Conservation (phyloP, 2,888 invertebrate species). For the Drosophila paucipuncta region DNA sequence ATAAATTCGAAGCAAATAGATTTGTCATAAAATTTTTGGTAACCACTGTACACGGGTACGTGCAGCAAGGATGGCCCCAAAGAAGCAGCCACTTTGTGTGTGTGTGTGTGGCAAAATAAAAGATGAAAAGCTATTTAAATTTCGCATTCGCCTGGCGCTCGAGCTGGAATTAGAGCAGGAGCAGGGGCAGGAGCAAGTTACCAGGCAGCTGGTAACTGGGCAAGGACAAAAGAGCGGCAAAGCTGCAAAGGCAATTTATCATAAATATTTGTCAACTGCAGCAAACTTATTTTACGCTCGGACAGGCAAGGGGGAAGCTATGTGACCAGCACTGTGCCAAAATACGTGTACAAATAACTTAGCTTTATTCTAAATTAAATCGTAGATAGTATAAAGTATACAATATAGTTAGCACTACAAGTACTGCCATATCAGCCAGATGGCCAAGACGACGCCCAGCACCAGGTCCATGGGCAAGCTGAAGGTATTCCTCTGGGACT, state of each 20-base stretch:
- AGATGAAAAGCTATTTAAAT: conserved; percentile 76
- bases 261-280: conserved; percentile 81
- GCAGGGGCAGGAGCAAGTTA: conserved; percentile 12
- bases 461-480: conserved; percentile 83
- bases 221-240: conserved; percentile 47
- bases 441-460: conserved; percentile 72
- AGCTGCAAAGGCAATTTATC: conserved; percentile 77
- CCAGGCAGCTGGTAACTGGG: neutral
- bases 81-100: conserved; percentile 19
- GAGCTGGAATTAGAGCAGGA: conserved; percentile 9
- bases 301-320: conserved; percentile 43
- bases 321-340: conserved; percentile 28
- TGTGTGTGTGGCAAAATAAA: conserved; percentile 30
- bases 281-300: conserved; percentile 79
- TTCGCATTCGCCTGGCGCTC: conserved; percentile 56
- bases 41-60: conserved; percentile 33
- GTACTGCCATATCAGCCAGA: conserved; percentile 83
- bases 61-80: conserved; percentile 21
- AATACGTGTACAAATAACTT: conserved; percentile 44
- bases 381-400: conserved; percentile 19
- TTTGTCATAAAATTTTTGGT: conserved; percentile 66
- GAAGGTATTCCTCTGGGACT: conserved; percentile 71
- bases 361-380: conserved; percentile 46
- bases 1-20: conserved; percentile 72
- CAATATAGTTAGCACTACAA: conserved; percentile 58